Base-by-base conservation (phyloP, 2,113 vertebrate species). In the Scomber scombrus region DNA sequence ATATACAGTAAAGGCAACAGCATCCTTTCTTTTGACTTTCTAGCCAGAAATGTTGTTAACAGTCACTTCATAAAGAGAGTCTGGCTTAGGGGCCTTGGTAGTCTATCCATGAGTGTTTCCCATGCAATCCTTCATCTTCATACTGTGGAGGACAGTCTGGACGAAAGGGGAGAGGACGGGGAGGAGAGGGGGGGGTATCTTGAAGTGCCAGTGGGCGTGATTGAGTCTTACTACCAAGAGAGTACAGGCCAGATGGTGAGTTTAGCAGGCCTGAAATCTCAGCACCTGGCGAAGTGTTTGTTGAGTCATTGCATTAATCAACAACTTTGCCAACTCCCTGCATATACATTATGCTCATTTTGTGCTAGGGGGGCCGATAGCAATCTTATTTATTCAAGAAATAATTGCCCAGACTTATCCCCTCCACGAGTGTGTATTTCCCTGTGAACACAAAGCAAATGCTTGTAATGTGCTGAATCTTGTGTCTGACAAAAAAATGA, bases 281-380 rank as follows among this genome's bases (percentile, higher is more conserved):
- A 88, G 81, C 86, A 91, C 89, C 87, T 91, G 89, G 88, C 84
- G 88, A 79, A 85, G 72, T 75, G 82, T 88, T 84, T 85, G 74
- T 87, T 70, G 87, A 87, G 82, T 89, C 86, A 84, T 76, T 80
- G 73, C 86, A 88, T 91, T 93, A 85, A 90, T 90, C 83, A 91
- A 85, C 77, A 80, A 83, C 88, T 85, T 78, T 82, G 49, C 85
- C 81, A 84, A 75, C 46, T 86, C 77, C 66, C 71, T 61, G 75
- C 69, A 85, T 80, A 73, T 81, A 82, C 70, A 80, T 84, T 80
- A 83, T 79, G 63, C 60, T 87, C 75, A 67, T 70, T 85, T 52
- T 70, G 13, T 43, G 52, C 78, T 57, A 19, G 23, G 61, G 26
- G 19, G 34, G 54, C 7, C 0, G 1, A 75, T n/a, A 45, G 47